A percentile compares a stretch with the other conserved stretches of the same genome.
Evolutionary conservation across 2,888 invertebrate species (phyloP).

Genomic region (Globia sparganii): DNA sequence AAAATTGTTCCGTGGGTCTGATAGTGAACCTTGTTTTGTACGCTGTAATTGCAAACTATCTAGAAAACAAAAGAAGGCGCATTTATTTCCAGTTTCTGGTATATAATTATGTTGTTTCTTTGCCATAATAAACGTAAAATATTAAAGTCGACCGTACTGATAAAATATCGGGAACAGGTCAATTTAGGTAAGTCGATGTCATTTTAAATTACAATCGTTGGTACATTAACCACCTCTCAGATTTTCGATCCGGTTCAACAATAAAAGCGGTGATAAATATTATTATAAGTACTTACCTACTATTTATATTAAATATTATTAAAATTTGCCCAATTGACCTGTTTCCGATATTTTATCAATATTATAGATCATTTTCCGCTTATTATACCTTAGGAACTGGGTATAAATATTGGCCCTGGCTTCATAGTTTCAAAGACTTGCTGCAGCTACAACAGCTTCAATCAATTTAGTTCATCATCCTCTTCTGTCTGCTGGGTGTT

Average conservation of each 20-base stretch:
- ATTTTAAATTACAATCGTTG: background rate
- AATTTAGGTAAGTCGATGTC: background rate
- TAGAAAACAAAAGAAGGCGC: background rate
- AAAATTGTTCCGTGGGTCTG: too few relatives aligned
- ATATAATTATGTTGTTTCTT: too few relatives aligned
- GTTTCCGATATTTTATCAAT: constrained; percentile 3
- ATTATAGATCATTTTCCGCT: background rate
- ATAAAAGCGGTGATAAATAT: background rate
- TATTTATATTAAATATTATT: background rate
- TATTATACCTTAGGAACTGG: background rate
- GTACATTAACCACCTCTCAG: background rate
- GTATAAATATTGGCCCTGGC: background rate
- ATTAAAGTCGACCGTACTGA: background rate
- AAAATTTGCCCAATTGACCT: constrained; percentile 10
- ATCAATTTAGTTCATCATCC: constrained; percentile 16
- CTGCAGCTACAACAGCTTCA: background rate
- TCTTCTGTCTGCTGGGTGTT: constrained; percentile 1
- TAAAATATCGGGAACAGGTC: background rate
- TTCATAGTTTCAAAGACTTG: constrained; percentile 3
- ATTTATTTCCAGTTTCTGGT: background rate
- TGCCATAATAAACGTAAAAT: background rate
- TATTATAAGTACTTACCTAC: too few relatives aligned
- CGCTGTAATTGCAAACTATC: too few relatives aligned
- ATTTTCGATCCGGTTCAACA: background rate
- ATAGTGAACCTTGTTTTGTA: too few relatives aligned